Evolutionary conservation across 92 coral and sea anemone species (phyloP).

Genomic region (Meandrina meandrites): DNA sequence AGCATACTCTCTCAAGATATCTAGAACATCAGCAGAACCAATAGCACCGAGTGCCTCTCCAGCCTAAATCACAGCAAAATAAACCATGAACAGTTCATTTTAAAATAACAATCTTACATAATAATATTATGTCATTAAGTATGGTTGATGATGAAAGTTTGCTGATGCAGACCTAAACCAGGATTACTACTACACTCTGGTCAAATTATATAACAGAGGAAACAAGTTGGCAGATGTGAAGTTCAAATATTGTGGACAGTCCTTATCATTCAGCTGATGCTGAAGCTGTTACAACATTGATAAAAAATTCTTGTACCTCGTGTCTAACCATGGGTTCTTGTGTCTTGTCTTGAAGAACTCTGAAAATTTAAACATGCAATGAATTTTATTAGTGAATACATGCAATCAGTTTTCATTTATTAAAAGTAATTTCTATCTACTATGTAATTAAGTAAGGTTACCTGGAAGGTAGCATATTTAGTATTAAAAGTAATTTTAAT

Average conservation of each 20-base stretch:
- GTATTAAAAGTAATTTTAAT: too few species aligned
- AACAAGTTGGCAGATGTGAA: not conserved
- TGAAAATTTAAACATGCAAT: constrained; percentile 16
- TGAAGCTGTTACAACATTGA: not conserved
- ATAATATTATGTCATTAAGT: too few species aligned
- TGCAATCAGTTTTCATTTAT: too few species aligned
- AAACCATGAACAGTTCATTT: not conserved
- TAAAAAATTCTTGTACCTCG: constrained; percentile 64
- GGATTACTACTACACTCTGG: too few species aligned
- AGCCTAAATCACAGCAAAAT: constrained; percentile 62
- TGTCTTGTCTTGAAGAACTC: constrained; percentile 81
- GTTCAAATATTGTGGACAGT: not conserved
- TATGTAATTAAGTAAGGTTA: too few species aligned
- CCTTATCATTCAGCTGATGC: not conserved
- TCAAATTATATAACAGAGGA: too few species aligned
- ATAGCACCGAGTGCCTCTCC: constrained; percentile 99
- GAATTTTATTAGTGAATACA: not conserved
- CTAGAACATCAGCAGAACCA: constrained; percentile 82
- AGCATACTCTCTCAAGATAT: constrained; percentile 62
- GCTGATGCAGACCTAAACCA: too few species aligned
- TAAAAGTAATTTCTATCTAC: too few species aligned
- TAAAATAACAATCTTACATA: not conserved
- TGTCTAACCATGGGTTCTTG: constrained; percentile 99
- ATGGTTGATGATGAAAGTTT: too few species aligned
- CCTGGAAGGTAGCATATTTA: too few species aligned